Conservation (phyloP, 2,888 invertebrate species). For the Pocota personata region DNA sequence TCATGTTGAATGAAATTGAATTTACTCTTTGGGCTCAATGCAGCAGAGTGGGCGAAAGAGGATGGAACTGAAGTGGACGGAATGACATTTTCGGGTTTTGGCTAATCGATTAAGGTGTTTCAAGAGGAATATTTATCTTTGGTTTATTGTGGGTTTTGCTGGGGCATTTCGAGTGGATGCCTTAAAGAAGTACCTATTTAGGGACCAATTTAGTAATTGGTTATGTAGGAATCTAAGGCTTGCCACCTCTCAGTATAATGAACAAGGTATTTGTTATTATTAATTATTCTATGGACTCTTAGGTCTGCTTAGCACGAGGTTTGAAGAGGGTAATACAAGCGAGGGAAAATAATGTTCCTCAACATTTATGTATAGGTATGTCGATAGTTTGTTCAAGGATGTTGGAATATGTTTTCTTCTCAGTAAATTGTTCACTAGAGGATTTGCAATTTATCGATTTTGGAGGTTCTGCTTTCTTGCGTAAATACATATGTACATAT, state of each 20-base stretch:
- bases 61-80: background rate
- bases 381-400: background rate
- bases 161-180: slow-evolving; percentile 17
- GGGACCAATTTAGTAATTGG: slow-evolving; percentile 55
- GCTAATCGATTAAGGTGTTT: slow-evolving; percentile 61
- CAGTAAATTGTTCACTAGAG: background rate
- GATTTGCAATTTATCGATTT: background rate
- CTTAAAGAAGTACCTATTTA: slow-evolving; percentile 42
- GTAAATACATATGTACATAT: background rate
- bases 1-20: slow-evolving; percentile 70
- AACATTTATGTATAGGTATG: slow-evolving; percentile 12
- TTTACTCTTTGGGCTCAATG: slow-evolving; percentile 56
- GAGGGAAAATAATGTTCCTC: background rate
- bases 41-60: background rate
- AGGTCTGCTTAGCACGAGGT: background rate
- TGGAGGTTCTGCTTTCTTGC: background rate
- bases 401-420: background rate
- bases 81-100: slow-evolving; percentile 48
- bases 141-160: slow-evolving; percentile 29
- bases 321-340: background rate
- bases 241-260: slow-evolving; percentile 5
- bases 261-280: slow-evolving; percentile 13
- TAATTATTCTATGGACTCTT: slow-evolving; percentile 24
- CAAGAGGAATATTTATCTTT: slow-evolving; percentile 50
- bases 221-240: slow-evolving; percentile 26